phyloP scores from a whole-genome alignment of 1,140 invertebrate species.

The Lethocerus indicus region DNA sequence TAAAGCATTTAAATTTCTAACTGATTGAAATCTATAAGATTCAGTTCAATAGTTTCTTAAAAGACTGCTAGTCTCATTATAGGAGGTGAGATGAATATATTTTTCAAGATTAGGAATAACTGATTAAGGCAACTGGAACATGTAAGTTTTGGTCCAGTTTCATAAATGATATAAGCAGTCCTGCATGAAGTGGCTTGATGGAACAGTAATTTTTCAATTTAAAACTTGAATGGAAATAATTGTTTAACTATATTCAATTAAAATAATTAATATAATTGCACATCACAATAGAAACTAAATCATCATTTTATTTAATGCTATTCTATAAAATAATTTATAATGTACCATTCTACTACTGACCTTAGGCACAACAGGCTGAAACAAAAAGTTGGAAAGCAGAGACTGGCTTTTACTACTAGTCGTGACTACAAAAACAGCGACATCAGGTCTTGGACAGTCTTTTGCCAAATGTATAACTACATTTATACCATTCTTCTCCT shows the following conservation, averaged over 20 bases:
- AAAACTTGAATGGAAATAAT: not conserved
- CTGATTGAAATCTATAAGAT: too few relatives aligned
- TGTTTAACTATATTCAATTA: not conserved
- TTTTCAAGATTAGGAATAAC: too few relatives aligned
- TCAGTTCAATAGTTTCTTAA: too few relatives aligned
- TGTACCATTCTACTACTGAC: conserved; percentile 28
- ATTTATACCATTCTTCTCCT: conserved; percentile 60
- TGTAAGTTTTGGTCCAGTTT: too few relatives aligned
- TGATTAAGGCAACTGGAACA: too few relatives aligned
- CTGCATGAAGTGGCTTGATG: too few relatives aligned
- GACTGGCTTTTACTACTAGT: conserved; percentile 61
- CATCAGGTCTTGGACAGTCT: conserved; percentile 58
- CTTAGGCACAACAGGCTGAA: conserved; percentile 81
- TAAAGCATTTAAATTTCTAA: too few relatives aligned
- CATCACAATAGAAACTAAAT: not conserved
- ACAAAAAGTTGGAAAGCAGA: conserved; percentile 62
- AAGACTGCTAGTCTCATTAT: too few relatives aligned
- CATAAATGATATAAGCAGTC: too few relatives aligned
- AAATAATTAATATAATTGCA: not conserved
- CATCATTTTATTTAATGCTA: too few relatives aligned
- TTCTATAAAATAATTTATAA: conserved; percentile 1
- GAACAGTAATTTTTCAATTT: too few relatives aligned
- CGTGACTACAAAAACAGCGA: conserved; percentile 75
- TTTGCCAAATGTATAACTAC: conserved; percentile 70
- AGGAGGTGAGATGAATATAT: too few relatives aligned